Percentiles rank a stretch among this genome's conserved stretches.
Evolutionary conservation across 2,113 vertebrate species (phyloP).

Genomic region (Leptocoma aspasia): DNA sequence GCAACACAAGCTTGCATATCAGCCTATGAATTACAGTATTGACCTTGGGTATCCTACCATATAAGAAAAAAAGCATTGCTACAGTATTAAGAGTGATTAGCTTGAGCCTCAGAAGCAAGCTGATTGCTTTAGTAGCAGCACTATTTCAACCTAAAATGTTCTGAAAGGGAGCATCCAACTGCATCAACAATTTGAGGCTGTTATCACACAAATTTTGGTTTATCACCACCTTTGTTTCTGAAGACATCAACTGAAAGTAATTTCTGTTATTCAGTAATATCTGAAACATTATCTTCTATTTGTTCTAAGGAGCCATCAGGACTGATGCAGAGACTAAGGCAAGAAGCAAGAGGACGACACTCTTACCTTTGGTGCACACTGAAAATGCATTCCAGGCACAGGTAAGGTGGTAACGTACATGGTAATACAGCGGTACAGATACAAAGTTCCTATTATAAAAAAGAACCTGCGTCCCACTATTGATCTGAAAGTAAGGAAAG

Average conservation of each 20-base stretch:
- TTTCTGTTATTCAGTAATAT: neutral
- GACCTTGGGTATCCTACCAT: neutral
- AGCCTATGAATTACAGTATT: neutral
- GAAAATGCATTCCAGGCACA: slow-evolving; percentile 94
- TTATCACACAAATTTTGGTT: neutral
- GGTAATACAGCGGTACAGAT: slow-evolving; percentile 94
- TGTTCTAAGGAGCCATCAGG: neutral
- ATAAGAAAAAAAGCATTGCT: neutral
- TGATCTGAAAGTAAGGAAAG: slow-evolving; percentile 75
- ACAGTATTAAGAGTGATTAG: neutral
- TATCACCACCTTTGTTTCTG: neutral
- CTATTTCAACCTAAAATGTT: neutral
- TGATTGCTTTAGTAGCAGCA: neutral
- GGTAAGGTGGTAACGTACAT: slow-evolving; percentile 97
- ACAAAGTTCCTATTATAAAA: slow-evolving; percentile 94
- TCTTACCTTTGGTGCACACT: slow-evolving; percentile 92
- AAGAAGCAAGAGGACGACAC: neutral
- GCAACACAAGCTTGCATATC: neutral
- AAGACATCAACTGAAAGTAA: neutral
- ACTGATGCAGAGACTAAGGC: neutral
- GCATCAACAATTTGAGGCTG: neutral
- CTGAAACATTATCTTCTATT: neutral
- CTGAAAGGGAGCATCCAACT: neutral
- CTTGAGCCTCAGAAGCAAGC: neutral
- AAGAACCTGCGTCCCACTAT: slow-evolving; percentile 92